Percentiles rank a stretch among this genome's conserved stretches.
phyloP scores from a whole-genome alignment of 2,113 vertebrate genomes.

The Naja naja region DNA sequence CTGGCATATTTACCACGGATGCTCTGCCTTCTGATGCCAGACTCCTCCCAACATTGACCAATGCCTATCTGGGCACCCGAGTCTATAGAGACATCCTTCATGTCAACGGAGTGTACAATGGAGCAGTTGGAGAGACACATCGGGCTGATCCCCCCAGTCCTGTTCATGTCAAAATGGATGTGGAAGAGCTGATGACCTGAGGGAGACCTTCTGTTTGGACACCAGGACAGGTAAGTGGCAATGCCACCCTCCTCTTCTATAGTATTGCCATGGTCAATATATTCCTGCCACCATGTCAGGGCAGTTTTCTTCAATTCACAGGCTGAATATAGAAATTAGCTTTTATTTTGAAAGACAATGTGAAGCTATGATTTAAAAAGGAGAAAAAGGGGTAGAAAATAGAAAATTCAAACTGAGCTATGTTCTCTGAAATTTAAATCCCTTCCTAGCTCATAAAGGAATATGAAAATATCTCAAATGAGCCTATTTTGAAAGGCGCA shows the following conservation, averaged over 20 bases:
- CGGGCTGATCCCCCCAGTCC: constrained; percentile 88
- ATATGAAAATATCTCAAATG: not conserved
- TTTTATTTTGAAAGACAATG: not conserved
- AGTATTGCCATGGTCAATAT: accelerated
- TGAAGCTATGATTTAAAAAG: not conserved
- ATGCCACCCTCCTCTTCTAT: accelerated
- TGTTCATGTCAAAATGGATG: constrained; percentile 68
- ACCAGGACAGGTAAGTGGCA: constrained; percentile 76
- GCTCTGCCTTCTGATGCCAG: constrained; percentile 80
- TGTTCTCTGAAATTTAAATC: not conserved
- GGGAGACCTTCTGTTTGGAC: constrained; percentile 75
- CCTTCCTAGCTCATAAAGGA: not conserved
- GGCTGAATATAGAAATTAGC: not conserved
- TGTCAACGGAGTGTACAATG: constrained; percentile 85
- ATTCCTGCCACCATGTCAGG: not conserved
- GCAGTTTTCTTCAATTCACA: not conserved
- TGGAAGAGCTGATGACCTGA: not conserved
- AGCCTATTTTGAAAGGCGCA: not conserved
- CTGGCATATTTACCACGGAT: constrained; percentile 74
- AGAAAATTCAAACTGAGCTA: not conserved
- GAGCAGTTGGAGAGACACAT: constrained; percentile 78
- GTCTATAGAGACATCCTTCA: constrained; percentile 81
- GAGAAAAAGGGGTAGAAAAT: not conserved
- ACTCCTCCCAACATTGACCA: constrained; percentile 82
- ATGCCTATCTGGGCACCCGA: constrained; percentile 84